These are phyloP conservation scores for Hemitrygon akajei DNA, from an alignment of 2,797 vertebrate genomes.

Conservation along the genomic window DNA sequence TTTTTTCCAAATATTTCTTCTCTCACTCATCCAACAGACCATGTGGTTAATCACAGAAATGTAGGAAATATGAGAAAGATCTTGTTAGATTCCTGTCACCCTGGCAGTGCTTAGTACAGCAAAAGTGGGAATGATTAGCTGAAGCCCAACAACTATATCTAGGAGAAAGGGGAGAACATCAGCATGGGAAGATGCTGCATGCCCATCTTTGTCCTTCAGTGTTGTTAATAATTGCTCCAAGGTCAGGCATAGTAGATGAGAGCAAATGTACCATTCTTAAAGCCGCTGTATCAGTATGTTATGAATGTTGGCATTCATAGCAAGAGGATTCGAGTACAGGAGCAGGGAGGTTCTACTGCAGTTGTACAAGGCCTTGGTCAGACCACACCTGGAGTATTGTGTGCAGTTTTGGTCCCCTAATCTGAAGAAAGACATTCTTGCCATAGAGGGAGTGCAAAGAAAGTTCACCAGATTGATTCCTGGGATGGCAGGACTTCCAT, in stretches of 20 bases:
- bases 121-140: not conserved
- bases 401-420: too few relatives aligned
- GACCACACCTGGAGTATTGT: too few relatives aligned
- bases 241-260: not conserved
- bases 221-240: not conserved
- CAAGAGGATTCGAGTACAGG: too few relatives aligned
- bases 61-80: not conserved
- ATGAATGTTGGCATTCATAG: too few relatives aligned
- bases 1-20: not conserved
- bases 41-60: not conserved
- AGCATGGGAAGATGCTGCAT: not conserved
- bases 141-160: not conserved
- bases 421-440: too few relatives aligned
- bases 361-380: too few relatives aligned
- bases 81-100: not conserved
- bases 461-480: too few relatives aligned
- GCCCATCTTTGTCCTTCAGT: not conserved
- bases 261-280: not conserved
- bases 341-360: too few relatives aligned
- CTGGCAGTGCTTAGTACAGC: not conserved
- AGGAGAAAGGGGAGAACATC: not conserved
- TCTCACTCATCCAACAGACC: not conserved
- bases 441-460: too few relatives aligned
- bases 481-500: too few relatives aligned
- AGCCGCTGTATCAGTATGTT: not conserved